Evolutionary conservation across 2,888 invertebrate genomes (phyloP).

Genomic region (Chaetogeoica ovagalla): DNA sequence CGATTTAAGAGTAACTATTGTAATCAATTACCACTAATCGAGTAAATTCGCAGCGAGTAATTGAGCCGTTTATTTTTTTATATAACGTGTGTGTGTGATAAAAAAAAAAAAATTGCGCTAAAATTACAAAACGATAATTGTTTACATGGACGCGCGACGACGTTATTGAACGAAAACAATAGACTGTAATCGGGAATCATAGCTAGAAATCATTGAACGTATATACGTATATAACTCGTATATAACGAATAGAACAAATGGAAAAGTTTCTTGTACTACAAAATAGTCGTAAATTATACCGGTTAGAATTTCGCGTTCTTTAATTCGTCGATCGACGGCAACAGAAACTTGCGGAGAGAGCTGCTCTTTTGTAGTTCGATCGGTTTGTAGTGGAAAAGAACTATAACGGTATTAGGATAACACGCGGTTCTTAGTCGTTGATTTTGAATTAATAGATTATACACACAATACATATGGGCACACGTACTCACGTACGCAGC

Average conservation of each 20-base stretch:
- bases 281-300: conserved; percentile 22
- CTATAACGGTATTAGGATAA: conserved; percentile 20
- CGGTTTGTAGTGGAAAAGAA: conserved; percentile 22
- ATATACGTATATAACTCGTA: no score
- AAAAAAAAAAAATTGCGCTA: no score
- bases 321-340: conserved; percentile 25
- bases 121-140: no score
- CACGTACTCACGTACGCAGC: background rate
- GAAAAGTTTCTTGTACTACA: conserved; percentile 31
- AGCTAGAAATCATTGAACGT: no score
- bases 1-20: no score
- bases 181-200: no score
- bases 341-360: conserved; percentile 24
- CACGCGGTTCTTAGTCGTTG: conserved; percentile 23
- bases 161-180: conserved; percentile 30
- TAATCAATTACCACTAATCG: no score
- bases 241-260: conserved; percentile 25
- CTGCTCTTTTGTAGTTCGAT: conserved; percentile 28
- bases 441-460: conserved; percentile 43
- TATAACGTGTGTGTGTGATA: no score
- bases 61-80: no score
- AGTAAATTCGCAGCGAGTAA: no score
- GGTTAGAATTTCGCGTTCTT: conserved; percentile 35
- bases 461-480: background rate
- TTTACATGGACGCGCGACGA: background rate